Base-by-base conservation (phyloP, 1,140 invertebrate genomes). In the Armadillidium nasatum region DNA sequence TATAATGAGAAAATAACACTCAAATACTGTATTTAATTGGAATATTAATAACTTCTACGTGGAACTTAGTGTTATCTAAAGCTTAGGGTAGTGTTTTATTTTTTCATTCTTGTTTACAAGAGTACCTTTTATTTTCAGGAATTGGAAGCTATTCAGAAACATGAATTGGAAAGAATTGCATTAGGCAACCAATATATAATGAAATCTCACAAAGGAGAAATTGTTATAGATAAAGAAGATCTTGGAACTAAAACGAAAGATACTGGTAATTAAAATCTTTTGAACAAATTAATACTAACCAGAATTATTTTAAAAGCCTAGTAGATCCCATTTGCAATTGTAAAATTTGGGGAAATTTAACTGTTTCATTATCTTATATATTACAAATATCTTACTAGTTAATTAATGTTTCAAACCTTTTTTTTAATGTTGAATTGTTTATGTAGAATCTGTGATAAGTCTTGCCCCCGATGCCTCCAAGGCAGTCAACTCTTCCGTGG, bases 121-220 rank as follows among this genome's bases (percentile, higher is more conserved):
- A 33, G 33, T 33, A 33, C n/a, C n/a, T n/a, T 74, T 54, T 60
- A 44, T 72, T 72, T 76, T 4, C 77, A 83, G 82, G 92, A 94
- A 81, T 85, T 98, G 60, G 94, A 97, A 82, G 93, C 97, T 87
- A 97, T 97, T 46, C 94, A 95, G 83, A 94, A 93, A 85, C 95
- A 93, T 23, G 94, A 93, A 85, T 85, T 93, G 78, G 94, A 94
- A 83, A 84, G 94, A 76, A 86, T 95, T 80, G 78, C 84, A 22
- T 88, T 91, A 33, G 89, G 88, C 33, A 91, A 93, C 82, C 93
- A 91, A 21, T 92, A 93, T 82, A 90, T 94, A 10, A 88, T 94
- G 69, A 97, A 97, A 85, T 96, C 94, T 10, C 94, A 97, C 84
- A 97, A 97, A 86, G 95, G 95, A 68, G 94, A 95, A 85, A 90